A percentile compares a stretch with the other conserved stretches of the same genome.
These are phyloP conservation scores for Drosophila neocordata DNA, from an alignment of 1,140 invertebrate species.

Conservation along the genomic window DNA sequence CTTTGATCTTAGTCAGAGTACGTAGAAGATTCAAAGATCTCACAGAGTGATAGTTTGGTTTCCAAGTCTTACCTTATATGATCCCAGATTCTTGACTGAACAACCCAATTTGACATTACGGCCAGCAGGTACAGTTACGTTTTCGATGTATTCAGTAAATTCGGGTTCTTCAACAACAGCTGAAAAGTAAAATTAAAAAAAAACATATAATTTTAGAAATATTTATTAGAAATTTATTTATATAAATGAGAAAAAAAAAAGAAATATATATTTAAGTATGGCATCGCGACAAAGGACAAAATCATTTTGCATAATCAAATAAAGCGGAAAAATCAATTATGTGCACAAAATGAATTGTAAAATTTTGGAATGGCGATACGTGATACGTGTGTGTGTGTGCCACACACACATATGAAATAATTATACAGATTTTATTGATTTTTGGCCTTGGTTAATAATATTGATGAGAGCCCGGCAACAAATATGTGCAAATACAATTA, in stretches of 20 bases:
- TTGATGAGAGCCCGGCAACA: background rate
- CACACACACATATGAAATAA: slow-evolving; percentile 35
- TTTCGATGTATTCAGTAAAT: slow-evolving; percentile 88
- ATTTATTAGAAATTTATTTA: slow-evolving; percentile 31
- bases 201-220: slow-evolving; percentile 49
- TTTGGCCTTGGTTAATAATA: slow-evolving; percentile 33
- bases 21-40: too few relatives aligned
- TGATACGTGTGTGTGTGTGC: too few relatives aligned
- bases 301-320: slow-evolving; percentile 59
- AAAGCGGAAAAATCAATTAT: slow-evolving; percentile 64
- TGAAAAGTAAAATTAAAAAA: slow-evolving; percentile 80
- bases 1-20: too few relatives aligned
- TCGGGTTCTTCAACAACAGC: slow-evolving; percentile 87
- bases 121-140: slow-evolving; percentile 90
- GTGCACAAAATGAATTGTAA: slow-evolving; percentile 52
- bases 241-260: slow-evolving; percentile 31
- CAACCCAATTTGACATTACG: slow-evolving; percentile 94
- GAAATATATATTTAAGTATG: background rate
- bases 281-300: slow-evolving; percentile 1
- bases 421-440: slow-evolving; percentile 50
- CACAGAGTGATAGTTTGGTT: background rate
- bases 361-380: slow-evolving; percentile 23
- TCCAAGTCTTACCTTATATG: slow-evolving; percentile 88
- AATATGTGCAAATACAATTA: slow-evolving; percentile 44
- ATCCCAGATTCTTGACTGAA: slow-evolving; percentile 94